Conservation (phyloP, 23 tunicate genomes). For the Trididemnum nubilum region DNA sequence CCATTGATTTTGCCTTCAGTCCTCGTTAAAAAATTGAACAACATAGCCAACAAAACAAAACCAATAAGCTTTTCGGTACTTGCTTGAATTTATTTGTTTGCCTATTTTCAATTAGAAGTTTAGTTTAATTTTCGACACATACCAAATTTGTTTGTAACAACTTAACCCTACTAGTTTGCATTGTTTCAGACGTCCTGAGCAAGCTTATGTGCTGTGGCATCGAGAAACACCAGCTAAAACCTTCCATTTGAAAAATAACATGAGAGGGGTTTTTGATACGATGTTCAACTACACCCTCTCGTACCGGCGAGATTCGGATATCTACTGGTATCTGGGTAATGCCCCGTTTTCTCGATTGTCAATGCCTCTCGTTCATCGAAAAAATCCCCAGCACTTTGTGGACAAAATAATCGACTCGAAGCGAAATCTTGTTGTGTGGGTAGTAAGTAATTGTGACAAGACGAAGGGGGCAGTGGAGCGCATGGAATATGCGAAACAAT, state of each 20-base stretch:
- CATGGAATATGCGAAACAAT: constrained; percentile 16
- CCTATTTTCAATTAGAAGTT: too few species aligned
- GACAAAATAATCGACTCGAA: constrained; percentile 38
- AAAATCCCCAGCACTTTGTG: constrained; percentile 23
- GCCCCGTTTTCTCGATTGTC: constrained; percentile 1
- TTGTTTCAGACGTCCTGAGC: constrained; percentile 43
- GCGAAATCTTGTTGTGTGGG: constrained; percentile 61
- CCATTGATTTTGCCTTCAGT: too few species aligned
- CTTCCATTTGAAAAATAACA: constrained; percentile 28
- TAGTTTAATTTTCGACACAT: too few species aligned
- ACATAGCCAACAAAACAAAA: too few species aligned
- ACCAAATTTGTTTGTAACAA: too few species aligned
- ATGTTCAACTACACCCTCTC: constrained; percentile 75
- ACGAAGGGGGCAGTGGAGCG: constrained; percentile 62
- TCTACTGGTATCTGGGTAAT: constrained; percentile 57
- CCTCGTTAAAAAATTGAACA: too few species aligned
- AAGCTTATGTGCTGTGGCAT: constrained; percentile 75
- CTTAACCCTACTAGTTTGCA: too few species aligned
- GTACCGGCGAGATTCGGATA: constrained; percentile 48
- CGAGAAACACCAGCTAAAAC: constrained; percentile 73
- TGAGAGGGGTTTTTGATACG: constrained; percentile 52
- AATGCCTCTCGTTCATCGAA: background rate
- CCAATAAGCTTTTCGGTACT: too few species aligned
- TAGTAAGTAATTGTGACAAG: constrained; percentile 61
- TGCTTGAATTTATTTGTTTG: too few species aligned